Percentiles rank a stretch among this genome's conserved stretches.
Conservation (phyloP, 2,113 vertebrate species). For the Mohoua ochrocephala region DNA sequence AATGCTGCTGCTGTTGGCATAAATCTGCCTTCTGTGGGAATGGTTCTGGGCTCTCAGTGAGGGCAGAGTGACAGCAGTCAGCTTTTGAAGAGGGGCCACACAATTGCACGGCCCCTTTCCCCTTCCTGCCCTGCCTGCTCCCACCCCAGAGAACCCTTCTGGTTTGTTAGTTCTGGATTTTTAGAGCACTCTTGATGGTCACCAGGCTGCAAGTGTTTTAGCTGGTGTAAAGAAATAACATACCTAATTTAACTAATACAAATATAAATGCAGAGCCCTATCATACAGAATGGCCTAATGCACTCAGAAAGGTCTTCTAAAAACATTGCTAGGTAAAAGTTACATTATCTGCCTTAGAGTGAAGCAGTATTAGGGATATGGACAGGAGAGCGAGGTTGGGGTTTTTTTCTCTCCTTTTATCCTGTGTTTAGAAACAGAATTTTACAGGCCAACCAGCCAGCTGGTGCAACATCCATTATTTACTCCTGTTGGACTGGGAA, state of each 20-base stretch:
- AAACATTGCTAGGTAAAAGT: background rate
- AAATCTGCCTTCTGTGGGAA: background rate
- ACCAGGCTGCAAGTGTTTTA: background rate
- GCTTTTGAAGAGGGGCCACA: background rate
- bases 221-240: background rate
- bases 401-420: background rate
- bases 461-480: conserved; percentile 76
- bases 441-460: conserved; percentile 56
- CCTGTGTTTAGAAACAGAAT: conserved; percentile 59
- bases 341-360: background rate
- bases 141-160: background rate
- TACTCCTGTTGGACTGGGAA: conserved; percentile 58
- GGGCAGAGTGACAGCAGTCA: background rate
- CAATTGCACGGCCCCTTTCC: background rate
- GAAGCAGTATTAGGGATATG: conserved; percentile 34
- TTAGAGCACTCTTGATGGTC: background rate
- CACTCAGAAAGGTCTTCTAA: background rate
- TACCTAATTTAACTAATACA: background rate
- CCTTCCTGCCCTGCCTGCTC: background rate
- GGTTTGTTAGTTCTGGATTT: background rate
- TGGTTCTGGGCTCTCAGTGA: background rate
- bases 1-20: background rate
- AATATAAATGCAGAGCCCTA: background rate
- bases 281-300: background rate
- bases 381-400: background rate